Percentiles rank a stretch among this genome's conserved stretches.
These are phyloP conservation scores for Drosophila barbarae DNA, from an alignment of 2,888 invertebrate species.

Conservation along the genomic window DNA sequence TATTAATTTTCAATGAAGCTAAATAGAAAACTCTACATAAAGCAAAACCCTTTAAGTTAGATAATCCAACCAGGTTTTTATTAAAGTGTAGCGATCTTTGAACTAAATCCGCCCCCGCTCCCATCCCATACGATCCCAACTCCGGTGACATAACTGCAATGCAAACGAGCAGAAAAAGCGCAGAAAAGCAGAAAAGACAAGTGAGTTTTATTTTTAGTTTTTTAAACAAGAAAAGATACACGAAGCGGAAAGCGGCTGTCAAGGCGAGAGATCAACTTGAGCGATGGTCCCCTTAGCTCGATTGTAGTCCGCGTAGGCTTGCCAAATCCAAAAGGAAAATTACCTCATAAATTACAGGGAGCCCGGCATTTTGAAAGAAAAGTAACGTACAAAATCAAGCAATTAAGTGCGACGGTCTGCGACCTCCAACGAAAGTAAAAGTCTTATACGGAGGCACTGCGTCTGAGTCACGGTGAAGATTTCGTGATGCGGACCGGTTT, in stretches of 20 bases:
- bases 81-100: constrained; percentile 19
- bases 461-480: constrained; percentile 62
- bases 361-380: constrained; percentile 15
- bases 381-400: constrained; percentile 39
- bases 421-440: constrained; percentile 78
- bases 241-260: constrained; percentile 56
- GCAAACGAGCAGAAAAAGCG: constrained; percentile 21
- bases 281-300: constrained; percentile 41
- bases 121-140: constrained; percentile 6
- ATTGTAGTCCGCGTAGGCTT: constrained; percentile 49
- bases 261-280: constrained; percentile 53
- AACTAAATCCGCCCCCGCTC: constrained; percentile 21
- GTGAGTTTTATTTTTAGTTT: constrained; percentile 36
- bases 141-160: constrained; percentile 38
- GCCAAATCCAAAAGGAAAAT: constrained; percentile 67
- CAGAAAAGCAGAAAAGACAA: constrained; percentile 24
- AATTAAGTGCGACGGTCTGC: constrained; percentile 60
- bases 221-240: constrained; percentile 46
- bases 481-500: constrained; percentile 61
- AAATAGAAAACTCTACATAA: neutral
- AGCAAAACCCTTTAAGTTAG: neutral
- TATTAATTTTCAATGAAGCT: neutral
- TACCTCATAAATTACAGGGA: constrained; percentile 58
- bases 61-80: neutral
- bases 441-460: constrained; percentile 37